Percentiles rank a stretch among this genome's conserved stretches.
Conservation (phyloP, 1,140 invertebrate species). For the Drosophila ananassae region DNA sequence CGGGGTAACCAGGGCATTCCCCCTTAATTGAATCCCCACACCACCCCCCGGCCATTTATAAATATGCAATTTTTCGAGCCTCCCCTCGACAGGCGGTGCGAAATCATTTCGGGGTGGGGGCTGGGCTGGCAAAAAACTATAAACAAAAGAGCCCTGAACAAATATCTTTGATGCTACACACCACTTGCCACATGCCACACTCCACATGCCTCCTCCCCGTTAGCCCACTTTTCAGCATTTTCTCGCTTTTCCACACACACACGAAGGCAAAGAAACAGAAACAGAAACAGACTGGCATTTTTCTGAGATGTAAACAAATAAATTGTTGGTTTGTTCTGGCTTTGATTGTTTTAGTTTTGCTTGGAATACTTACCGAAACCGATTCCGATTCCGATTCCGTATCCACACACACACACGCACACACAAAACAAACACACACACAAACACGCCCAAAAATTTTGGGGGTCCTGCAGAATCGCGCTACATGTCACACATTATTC, state of each 20-base stretch:
- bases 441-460: slow-evolving; percentile 3
- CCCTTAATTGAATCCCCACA: not conserved
- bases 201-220: not conserved
- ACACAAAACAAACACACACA: slow-evolving; percentile 3
- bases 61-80: slow-evolving; percentile 3
- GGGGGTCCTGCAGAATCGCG: not conserved
- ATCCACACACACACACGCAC: slow-evolving; percentile 11
- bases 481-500: slow-evolving; percentile 1
- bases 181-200: not conserved
- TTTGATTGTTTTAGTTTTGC: slow-evolving; percentile 9
- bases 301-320: slow-evolving; percentile 72
- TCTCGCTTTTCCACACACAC: slow-evolving; percentile 6
- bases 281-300: slow-evolving; percentile 8
- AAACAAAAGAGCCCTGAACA: slow-evolving; percentile 11
- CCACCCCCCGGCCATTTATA: not conserved
- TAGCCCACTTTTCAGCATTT: not conserved
- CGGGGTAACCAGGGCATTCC: not conserved
- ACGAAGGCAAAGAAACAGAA: not conserved
- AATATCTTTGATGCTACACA: slow-evolving; percentile 2
- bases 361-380: slow-evolving; percentile 67
- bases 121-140: slow-evolving; percentile 2
- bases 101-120: slow-evolving; percentile 9
- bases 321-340: slow-evolving; percentile 33
- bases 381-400: slow-evolving; percentile 45
- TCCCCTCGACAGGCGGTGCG: slow-evolving; percentile 1